phyloP scores from a whole-genome alignment of 2,113 vertebrate genomes.

The Peromyscus maniculatus region DNA sequence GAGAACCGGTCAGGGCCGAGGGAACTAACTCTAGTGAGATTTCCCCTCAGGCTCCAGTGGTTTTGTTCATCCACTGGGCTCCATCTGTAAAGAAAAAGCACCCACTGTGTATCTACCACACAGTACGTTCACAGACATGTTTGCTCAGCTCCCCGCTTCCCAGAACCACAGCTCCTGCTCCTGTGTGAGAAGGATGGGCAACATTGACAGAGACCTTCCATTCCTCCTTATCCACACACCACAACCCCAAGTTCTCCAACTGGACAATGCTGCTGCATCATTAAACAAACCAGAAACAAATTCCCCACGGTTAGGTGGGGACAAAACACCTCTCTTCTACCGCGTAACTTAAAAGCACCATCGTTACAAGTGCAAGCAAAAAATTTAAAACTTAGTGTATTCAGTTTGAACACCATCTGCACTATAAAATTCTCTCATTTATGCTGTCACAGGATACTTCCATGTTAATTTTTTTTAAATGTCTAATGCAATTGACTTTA shows the following conservation, averaged over 20 bases:
- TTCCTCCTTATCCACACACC: background rate
- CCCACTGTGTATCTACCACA: background rate
- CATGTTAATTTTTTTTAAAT: slow-evolving; percentile 43
- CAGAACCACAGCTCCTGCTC: background rate
- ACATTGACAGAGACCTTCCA: background rate
- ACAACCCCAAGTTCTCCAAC: background rate
- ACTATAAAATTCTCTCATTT: slow-evolving; percentile 14
- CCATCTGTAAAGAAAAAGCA: background rate
- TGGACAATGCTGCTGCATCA: background rate
- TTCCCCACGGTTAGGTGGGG: background rate
- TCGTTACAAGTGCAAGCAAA: background rate
- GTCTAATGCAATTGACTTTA: background rate
- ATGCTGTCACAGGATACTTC: background rate
- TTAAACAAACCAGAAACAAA: slow-evolving; percentile 30
- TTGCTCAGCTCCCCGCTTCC: background rate
- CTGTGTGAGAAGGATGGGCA: background rate
- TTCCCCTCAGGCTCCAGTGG: background rate
- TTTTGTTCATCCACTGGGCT: background rate
- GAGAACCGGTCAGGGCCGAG: background rate
- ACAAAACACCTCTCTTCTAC: background rate
- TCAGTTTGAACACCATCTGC: background rate
- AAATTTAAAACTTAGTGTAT: background rate
- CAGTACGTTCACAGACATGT: background rate
- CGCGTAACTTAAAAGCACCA: slow-evolving; percentile 25
- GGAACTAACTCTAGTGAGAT: background rate